phyloP scores from a whole-genome alignment of 2,888 invertebrate species.

The Plagodis dolabraria region DNA sequence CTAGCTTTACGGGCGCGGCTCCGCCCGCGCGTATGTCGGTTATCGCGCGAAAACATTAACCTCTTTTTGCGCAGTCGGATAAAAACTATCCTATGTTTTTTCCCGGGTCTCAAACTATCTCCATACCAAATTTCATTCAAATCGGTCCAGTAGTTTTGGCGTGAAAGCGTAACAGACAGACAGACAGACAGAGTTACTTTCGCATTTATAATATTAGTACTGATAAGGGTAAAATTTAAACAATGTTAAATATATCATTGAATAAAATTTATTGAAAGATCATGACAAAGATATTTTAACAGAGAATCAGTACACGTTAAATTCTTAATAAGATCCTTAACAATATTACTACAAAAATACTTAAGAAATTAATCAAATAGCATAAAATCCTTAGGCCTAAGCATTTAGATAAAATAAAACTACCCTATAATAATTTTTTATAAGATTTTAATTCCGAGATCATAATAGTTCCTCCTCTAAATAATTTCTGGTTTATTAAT shows the following conservation, averaged over 20 bases:
- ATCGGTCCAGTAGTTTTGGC: too few species aligned
- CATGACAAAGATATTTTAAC: conserved; percentile 19
- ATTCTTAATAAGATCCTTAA: conserved; percentile 27
- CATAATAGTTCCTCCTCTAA: conserved; percentile 33
- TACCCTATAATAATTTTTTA: conserved; percentile 40
- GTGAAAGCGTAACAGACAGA: too few species aligned
- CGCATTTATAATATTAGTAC: too few species aligned
- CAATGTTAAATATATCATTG: conserved; percentile 14
- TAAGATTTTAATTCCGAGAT: conserved; percentile 47
- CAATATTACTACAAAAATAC: conserved; percentile 36
- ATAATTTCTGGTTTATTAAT: neutral
- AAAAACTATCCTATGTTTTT: too few species aligned
- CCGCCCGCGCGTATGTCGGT: too few species aligned
- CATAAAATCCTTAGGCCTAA: conserved; percentile 18
- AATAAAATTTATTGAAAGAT: conserved; percentile 34
- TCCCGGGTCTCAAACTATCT: too few species aligned
- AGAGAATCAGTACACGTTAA: conserved; percentile 23
- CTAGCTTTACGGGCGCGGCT: too few species aligned
- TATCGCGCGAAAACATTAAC: too few species aligned
- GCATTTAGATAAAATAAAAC: conserved; percentile 19
- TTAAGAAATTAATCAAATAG: conserved; percentile 12
- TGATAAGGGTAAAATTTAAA: neutral
- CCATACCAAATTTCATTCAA: too few species aligned
- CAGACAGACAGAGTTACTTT: too few species aligned
- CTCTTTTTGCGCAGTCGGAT: too few species aligned